Conservation (phyloP, 2,888 invertebrate genomes). For the Rhagophthalmus giganteus region DNA sequence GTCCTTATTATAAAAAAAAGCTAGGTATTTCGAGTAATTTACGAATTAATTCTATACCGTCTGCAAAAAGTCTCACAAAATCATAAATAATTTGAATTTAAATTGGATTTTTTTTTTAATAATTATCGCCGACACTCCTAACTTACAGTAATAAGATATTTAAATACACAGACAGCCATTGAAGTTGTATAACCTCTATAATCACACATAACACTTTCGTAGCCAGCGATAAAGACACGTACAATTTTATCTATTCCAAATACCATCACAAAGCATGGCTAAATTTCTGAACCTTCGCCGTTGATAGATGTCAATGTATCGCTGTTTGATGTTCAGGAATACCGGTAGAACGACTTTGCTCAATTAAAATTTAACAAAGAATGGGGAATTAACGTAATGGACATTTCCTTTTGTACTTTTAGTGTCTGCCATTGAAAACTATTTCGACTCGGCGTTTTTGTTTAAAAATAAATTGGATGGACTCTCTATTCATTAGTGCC, state of each 20-base stretch:
- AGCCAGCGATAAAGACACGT: too few relatives aligned
- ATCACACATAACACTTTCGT: not conserved
- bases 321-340: constrained; percentile 21
- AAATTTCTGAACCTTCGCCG: not conserved
- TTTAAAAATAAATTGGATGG: constrained; percentile 15
- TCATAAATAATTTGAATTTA: not conserved
- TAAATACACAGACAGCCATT: not conserved
- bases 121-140: not conserved
- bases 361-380: constrained; percentile 29
- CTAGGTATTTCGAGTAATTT: not conserved
- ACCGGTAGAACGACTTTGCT: constrained; percentile 20
- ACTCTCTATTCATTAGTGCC: not conserved
- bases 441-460: constrained; percentile 14
- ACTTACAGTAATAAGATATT: not conserved
- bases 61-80: not conserved
- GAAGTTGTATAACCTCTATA: not conserved
- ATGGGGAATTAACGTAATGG: constrained; percentile 23
- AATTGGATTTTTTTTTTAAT: not conserved
- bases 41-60: not conserved
- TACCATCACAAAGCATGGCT: not conserved
- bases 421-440: constrained; percentile 14
- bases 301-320: constrained; percentile 26
- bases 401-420: constrained; percentile 20
- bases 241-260: not conserved
- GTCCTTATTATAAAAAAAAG: not conserved